These are phyloP conservation scores for Urocolius indicus DNA, from an alignment of 2,113 vertebrate species.

Conservation along the genomic window DNA sequence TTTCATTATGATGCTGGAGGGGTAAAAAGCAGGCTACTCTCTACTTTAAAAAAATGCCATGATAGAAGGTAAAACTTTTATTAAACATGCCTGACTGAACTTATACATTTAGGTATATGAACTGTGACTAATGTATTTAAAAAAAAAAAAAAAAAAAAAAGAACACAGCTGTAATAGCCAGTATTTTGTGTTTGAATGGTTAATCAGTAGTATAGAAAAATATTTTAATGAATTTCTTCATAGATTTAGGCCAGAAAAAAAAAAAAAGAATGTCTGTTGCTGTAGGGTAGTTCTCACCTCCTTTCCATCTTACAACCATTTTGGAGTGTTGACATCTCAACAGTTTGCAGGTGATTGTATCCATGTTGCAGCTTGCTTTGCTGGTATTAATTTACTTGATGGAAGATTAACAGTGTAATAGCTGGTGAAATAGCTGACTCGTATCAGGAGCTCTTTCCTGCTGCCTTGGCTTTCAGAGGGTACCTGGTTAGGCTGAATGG, in stretches of 20 bases:
- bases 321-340: background rate
- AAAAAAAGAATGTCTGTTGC: background rate
- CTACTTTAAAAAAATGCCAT: background rate
- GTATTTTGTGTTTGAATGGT: background rate
- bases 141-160: constrained; percentile 29
- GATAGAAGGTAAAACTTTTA: constrained; percentile 33
- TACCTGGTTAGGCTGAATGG: background rate
- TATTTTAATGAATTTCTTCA: background rate
- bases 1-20: constrained; percentile 7
- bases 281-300: background rate
- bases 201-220: background rate
- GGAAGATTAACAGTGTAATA: background rate
- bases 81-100: constrained; percentile 39
- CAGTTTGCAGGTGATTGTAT: background rate
- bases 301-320: background rate
- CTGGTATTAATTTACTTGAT: background rate
- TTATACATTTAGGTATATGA: constrained; percentile 2
- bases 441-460: background rate
- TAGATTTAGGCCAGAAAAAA: background rate
- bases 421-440: background rate
- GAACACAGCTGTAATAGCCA: background rate
- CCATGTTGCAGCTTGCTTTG: background rate
- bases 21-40: constrained; percentile 25
- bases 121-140: constrained; percentile 29
- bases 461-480: background rate